These are phyloP conservation scores for Trachops cirrhosus DNA, from an alignment of 2,797 vertebrate species.

Conservation along the genomic window DNA sequence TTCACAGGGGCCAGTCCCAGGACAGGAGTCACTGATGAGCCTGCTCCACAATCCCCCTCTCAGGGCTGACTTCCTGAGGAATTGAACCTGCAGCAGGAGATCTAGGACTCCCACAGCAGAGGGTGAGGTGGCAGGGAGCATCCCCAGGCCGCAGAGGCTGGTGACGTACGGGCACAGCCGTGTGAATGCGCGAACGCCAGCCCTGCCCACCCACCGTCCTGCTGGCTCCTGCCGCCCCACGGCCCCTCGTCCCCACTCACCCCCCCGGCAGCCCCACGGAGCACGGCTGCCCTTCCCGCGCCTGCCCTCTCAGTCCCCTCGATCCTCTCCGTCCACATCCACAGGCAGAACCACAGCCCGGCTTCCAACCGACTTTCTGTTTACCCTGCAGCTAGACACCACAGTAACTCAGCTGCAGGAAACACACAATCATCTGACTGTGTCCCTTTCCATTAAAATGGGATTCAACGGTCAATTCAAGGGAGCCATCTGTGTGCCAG, in stretches of 20 bases:
- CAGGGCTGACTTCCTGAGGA: neutral
- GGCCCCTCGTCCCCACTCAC: neutral
- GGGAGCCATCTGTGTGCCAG: accelerated
- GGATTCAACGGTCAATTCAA: neutral
- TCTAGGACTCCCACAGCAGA: too few species aligned
- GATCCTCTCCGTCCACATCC: neutral
- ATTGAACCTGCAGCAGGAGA: neutral
- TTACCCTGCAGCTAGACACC: neutral
- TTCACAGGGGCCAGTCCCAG: neutral
- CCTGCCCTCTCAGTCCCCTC: neutral
- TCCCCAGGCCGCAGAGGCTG: neutral
- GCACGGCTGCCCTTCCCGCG: neutral
- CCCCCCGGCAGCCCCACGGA: neutral
- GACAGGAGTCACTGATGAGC: neutral
- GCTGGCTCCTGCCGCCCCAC: neutral
- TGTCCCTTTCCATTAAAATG: neutral
- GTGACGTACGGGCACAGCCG: accelerated
- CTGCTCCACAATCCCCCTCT: neutral
- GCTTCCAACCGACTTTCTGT: too few species aligned
- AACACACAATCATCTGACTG: neutral
- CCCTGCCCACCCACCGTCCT: neutral
- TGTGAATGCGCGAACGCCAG: neutral
- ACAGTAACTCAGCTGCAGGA: neutral
- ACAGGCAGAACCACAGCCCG: neutral
- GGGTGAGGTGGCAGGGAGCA: neutral